A percentile compares a stretch with the other conserved stretches of the same genome.
phyloP scores from a whole-genome alignment of 1,140 invertebrate species.

The Heliconius congener region DNA sequence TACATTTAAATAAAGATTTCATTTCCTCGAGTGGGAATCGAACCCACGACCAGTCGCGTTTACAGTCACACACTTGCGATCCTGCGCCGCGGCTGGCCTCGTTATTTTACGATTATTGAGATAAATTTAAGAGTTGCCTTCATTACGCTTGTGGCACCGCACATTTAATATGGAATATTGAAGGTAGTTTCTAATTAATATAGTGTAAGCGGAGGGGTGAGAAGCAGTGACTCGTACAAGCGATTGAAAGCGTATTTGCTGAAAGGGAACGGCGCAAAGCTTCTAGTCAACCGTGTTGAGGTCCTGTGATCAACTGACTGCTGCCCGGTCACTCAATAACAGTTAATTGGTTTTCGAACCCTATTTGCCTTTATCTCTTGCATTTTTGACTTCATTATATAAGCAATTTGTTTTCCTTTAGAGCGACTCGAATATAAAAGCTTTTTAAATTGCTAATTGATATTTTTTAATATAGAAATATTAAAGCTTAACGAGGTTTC shows the following conservation, averaged over 20 bases:
- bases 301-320: conserved; percentile 60
- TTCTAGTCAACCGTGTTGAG: conserved; percentile 57
- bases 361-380: conserved; percentile 26
- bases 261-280: conserved; percentile 55
- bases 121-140: background rate
- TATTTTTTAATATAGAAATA: too few relatives aligned
- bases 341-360: conserved; percentile 37
- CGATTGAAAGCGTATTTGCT: conserved; percentile 55
- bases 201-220: conserved; percentile 47
- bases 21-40: too few relatives aligned
- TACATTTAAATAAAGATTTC: too few relatives aligned
- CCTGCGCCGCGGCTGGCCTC: background rate
- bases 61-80: too few relatives aligned
- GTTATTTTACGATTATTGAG: background rate
- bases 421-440: background rate
- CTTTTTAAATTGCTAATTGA: background rate
- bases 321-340: conserved; percentile 61
- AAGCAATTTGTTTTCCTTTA: conserved; percentile 8
- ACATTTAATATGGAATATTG: conserved; percentile 14
- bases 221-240: conserved; percentile 65
- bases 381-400: conserved; percentile 20
- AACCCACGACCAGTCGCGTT: too few relatives aligned
- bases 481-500: background rate
- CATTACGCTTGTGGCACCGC: background rate
- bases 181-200: conserved; percentile 44